Evolutionary conservation across 1,140 invertebrate species (phyloP).

Genomic region (Papilio polyxenes): DNA sequence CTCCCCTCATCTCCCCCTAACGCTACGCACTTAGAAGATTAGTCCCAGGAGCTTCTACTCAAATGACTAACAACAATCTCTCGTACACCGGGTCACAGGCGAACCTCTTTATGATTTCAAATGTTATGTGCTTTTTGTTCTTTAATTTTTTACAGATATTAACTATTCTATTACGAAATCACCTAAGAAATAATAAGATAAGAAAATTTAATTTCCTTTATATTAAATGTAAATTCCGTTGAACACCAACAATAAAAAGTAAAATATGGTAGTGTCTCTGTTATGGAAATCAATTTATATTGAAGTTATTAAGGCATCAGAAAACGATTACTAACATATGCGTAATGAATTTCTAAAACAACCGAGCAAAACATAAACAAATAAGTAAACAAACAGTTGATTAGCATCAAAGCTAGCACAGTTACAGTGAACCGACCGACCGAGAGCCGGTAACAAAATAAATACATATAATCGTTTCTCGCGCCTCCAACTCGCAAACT

Average conservation of each 20-base stretch:
- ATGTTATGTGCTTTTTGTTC: slow-evolving; percentile 18
- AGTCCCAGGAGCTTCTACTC: slow-evolving; percentile 71
- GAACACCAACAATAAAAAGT: too few species aligned
- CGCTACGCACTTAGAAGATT: slow-evolving; percentile 79
- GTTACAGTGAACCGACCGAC: slow-evolving; percentile 36
- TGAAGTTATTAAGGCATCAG: background rate
- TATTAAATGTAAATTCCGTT: too few species aligned
- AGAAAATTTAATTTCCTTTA: too few species aligned
- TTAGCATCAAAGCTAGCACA: slow-evolving; percentile 6
- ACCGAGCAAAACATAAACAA: slow-evolving; percentile 37
- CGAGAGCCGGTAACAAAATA: slow-evolving; percentile 43
- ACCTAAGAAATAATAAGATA: background rate
- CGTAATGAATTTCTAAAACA: slow-evolving; percentile 12
- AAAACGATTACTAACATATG: background rate
- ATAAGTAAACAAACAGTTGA: slow-evolving; percentile 26
- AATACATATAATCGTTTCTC: slow-evolving; percentile 41
- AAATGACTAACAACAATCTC: slow-evolving; percentile 62
- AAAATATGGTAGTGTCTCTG: too few species aligned
- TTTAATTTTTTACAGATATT: slow-evolving; percentile 35
- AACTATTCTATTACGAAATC: background rate
- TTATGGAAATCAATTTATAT: background rate
- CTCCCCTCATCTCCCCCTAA: slow-evolving; percentile 52
- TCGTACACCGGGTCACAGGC: slow-evolving; percentile 52
- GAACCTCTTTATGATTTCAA: slow-evolving; percentile 44
- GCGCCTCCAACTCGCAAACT: slow-evolving; percentile 45